These are phyloP conservation scores for Selenia dentaria DNA, from an alignment of 2,888 invertebrate species.

Conservation along the genomic window DNA sequence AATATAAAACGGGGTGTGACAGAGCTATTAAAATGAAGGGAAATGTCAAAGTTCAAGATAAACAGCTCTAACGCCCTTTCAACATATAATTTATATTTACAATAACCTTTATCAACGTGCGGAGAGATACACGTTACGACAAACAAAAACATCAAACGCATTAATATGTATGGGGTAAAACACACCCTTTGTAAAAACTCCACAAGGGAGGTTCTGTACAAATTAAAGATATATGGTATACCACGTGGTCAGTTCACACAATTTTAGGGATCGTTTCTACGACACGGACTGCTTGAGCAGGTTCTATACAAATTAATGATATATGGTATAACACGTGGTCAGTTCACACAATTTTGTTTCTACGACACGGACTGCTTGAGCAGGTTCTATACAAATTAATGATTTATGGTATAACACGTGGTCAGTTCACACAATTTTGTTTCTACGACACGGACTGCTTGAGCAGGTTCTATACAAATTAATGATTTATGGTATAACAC, in stretches of 20 bases:
- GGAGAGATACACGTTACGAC: constrained; percentile 10
- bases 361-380: too few species aligned
- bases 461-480: too few species aligned
- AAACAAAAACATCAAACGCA: constrained; percentile 24
- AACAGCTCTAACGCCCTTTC: constrained; percentile 9
- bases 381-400: too few species aligned
- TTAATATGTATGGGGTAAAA: constrained; percentile 29
- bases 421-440: too few species aligned
- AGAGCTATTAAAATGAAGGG: neutral
- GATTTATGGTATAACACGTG: too few species aligned
- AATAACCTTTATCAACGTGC: constrained; percentile 9
- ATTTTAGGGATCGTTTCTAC: too few species aligned
- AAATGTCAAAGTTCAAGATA: constrained; percentile 11
- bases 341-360: too few species aligned
- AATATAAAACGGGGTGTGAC: neutral
- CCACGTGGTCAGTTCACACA: neutral
- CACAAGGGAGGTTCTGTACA: constrained; percentile 22
- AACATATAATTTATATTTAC: constrained; percentile 8
- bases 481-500: too few species aligned
- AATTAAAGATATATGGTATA: constrained; percentile 8
- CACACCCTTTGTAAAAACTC: constrained; percentile 21
- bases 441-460: too few species aligned
- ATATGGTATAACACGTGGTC: too few species aligned
- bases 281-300: too few species aligned
- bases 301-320: too few species aligned